A percentile compares a stretch with the other conserved stretches of the same genome.
phyloP scores from a whole-genome alignment of 2,888 invertebrate genomes.

The Tipula vernalis region DNA sequence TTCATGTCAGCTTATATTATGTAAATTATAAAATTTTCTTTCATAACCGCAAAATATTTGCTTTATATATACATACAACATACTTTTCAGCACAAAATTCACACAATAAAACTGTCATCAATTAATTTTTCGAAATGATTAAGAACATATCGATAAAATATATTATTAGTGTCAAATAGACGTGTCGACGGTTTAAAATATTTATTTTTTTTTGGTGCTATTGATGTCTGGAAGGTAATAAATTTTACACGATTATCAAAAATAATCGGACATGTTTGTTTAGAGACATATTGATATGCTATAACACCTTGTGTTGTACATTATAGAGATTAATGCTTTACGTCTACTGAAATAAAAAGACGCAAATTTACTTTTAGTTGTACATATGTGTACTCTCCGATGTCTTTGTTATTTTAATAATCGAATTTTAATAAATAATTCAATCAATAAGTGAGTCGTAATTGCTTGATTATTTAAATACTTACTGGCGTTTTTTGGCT shows the following conservation, averaged over 20 bases:
- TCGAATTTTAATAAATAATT: too few species aligned
- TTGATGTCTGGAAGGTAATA: background rate
- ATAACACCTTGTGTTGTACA: background rate
- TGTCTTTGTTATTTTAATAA: background rate
- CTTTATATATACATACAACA: background rate
- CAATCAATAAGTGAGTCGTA: too few species aligned
- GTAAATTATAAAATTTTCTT: background rate
- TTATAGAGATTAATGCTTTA: background rate
- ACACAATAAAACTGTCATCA: background rate
- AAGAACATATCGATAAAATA: background rate
- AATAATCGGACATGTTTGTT: background rate
- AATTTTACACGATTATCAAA: background rate
- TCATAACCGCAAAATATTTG: background rate
- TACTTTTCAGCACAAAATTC: background rate
- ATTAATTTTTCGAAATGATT: background rate
- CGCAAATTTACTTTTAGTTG: background rate
- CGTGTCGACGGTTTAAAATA: background rate
- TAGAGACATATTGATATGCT: background rate
- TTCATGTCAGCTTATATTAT: background rate
- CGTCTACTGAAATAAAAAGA: background rate
- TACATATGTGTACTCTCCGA: background rate
- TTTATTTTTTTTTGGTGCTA: background rate
- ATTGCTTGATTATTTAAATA: too few species aligned
- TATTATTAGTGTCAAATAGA: background rate
- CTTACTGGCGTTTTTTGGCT: too few species aligned